phyloP scores from a whole-genome alignment of 2,888 invertebrate species.

The Drosophila buzzatii region DNA sequence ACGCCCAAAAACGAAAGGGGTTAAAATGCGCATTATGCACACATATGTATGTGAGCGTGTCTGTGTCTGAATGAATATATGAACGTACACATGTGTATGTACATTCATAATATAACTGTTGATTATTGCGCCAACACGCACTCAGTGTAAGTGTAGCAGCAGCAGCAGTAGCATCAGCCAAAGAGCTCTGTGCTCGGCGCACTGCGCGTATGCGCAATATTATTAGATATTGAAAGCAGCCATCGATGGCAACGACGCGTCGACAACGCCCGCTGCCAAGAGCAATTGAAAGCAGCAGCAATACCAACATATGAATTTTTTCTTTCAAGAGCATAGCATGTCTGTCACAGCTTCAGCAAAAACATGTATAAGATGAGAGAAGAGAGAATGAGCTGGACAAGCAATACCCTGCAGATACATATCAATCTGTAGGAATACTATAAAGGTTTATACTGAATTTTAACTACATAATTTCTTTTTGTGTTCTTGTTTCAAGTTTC shows the following conservation, averaged over 20 bases:
- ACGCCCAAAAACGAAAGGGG: constrained; percentile 55
- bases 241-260: constrained; percentile 60
- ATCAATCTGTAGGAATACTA: not conserved
- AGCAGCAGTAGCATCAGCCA: constrained; percentile 32
- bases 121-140: constrained; percentile 81
- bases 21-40: constrained; percentile 71
- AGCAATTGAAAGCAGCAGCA: constrained; percentile 75
- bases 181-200: constrained; percentile 37
- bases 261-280: constrained; percentile 45
- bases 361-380: constrained; percentile 30
- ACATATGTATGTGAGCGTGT: constrained; percentile 9
- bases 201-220: constrained; percentile 76
- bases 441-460: not conserved
- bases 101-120: constrained; percentile 80
- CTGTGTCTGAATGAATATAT: constrained; percentile 8
- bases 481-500: no score
- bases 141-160: constrained; percentile 67
- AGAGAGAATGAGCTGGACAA: no score
- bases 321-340: constrained; percentile 26
- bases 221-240: constrained; percentile 79
- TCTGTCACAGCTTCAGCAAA: constrained; percentile 30
- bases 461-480: no score
- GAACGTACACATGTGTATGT: constrained; percentile 46
- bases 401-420: not conserved
- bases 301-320: constrained; percentile 75